phyloP scores from a whole-genome alignment of 2,888 invertebrate genomes.

The Tethea ocularis region DNA sequence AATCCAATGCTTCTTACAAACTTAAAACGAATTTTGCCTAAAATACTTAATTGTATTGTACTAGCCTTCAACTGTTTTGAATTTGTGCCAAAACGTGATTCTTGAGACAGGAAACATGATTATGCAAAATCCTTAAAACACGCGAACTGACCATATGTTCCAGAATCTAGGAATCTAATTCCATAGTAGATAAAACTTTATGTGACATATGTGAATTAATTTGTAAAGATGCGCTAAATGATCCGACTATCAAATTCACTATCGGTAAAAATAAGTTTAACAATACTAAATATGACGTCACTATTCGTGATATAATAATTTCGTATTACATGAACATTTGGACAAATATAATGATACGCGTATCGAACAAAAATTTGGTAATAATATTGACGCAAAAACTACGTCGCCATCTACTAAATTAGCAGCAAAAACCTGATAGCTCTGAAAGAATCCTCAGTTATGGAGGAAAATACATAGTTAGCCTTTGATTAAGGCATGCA shows the following conservation, averaged over 20 bases:
- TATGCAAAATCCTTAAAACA: neutral
- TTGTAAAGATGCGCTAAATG: neutral
- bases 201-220: neutral
- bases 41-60: neutral
- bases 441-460: no score
- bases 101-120: neutral
- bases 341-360: neutral
- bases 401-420: no score
- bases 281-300: slow-evolving; percentile 18
- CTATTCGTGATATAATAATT: slow-evolving; percentile 15
- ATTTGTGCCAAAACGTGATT: neutral
- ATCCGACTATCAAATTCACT: neutral
- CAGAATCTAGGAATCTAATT: neutral
- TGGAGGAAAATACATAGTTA: no score
- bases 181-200: neutral
- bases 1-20: neutral
- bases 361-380: neutral
- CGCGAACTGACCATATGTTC: neutral
- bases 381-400: neutral
- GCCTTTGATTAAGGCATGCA: neutral
- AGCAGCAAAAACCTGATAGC: no score
- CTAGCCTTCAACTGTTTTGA: neutral
- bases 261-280: slow-evolving; percentile 16
- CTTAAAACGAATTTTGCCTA: neutral
- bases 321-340: slow-evolving; percentile 6